Evolutionary conservation across 2,113 vertebrate genomes (phyloP).

Genomic region (Leptobrachium ailaonicum): DNA sequence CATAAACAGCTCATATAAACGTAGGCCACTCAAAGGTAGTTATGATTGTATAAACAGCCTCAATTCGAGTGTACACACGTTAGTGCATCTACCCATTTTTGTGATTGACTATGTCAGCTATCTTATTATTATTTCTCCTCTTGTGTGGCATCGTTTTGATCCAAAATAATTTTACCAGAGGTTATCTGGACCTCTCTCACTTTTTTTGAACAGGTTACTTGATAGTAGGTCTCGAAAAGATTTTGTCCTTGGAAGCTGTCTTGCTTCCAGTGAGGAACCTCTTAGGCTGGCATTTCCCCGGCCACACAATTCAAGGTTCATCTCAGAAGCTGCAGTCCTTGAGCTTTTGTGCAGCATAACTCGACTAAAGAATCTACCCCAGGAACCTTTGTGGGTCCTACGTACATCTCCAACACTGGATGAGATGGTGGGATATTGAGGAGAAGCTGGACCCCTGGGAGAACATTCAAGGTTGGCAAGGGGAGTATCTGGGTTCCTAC

Average conservation of each 20-base stretch:
- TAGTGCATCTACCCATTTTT: too few species aligned
- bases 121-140: too few species aligned
- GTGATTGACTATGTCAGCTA: too few species aligned
- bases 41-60: too few species aligned
- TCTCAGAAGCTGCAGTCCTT: slow-evolving; percentile 20
- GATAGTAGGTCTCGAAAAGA: slow-evolving; percentile 33
- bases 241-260: slow-evolving; percentile 12
- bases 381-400: slow-evolving; percentile 16
- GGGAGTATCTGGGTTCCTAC: background rate
- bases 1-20: too few species aligned
- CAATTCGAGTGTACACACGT: too few species aligned
- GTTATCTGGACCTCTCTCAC: slow-evolving; percentile 19
- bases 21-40: too few species aligned
- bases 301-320: slow-evolving; percentile 24
- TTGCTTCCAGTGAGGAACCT: background rate
- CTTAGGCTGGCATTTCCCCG: background rate
- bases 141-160: too few species aligned
- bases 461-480: background rate
- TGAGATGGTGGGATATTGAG: slow-evolving; percentile 12
- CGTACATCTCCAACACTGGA: slow-evolving; percentile 32
- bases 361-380: slow-evolving; percentile 32
- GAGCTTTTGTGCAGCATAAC: slow-evolving; percentile 22
- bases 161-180: background rate
- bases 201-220: slow-evolving; percentile 25
- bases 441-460: slow-evolving; percentile 3